Evolutionary conservation across 2,113 vertebrate genomes (phyloP).

Genomic region (Gorsachius goisagi): DNA sequence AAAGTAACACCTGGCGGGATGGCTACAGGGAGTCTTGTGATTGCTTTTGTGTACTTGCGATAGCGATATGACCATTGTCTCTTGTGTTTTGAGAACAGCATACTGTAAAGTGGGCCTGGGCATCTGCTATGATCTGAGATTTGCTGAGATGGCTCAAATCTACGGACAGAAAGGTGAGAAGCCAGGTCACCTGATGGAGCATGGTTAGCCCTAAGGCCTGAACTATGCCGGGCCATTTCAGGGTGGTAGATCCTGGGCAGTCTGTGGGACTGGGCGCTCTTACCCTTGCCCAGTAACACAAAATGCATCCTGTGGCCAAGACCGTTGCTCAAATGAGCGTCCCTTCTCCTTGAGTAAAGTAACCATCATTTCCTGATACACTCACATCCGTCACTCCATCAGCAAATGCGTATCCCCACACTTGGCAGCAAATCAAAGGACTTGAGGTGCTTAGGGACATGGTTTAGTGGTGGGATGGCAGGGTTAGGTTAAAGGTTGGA

Average conservation of each 20-base stretch:
- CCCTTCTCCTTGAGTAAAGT: not conserved
- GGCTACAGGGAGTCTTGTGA: not conserved
- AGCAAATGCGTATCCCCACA: not conserved
- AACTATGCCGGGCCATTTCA: not conserved
- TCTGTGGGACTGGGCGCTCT: not conserved
- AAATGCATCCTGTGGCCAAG: not conserved
- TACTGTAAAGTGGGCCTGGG: constrained; percentile 95
- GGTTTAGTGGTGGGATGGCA: no score
- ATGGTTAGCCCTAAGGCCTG: not conserved
- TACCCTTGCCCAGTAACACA: fast-evolving
- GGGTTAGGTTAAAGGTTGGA: no score
- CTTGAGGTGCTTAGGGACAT: no score
- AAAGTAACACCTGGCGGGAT: not conserved
- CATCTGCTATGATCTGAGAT: constrained; percentile 96
- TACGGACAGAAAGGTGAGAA: constrained; percentile 91
- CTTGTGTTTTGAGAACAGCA: constrained; percentile 78
- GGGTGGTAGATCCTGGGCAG: fast-evolving
- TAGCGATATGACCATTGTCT: not conserved
- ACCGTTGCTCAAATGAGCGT: not conserved
- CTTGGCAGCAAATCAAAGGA: not conserved
- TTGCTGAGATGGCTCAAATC: constrained; percentile 94
- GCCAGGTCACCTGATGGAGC: not conserved
- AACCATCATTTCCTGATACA: not conserved
- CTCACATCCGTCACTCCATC: no score
- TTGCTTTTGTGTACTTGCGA: not conserved